Evolutionary conservation across 2,797 vertebrate species (phyloP), one percentile per base, ranked within the genome.

Genomic region (Benthosema pterotum): DNA sequence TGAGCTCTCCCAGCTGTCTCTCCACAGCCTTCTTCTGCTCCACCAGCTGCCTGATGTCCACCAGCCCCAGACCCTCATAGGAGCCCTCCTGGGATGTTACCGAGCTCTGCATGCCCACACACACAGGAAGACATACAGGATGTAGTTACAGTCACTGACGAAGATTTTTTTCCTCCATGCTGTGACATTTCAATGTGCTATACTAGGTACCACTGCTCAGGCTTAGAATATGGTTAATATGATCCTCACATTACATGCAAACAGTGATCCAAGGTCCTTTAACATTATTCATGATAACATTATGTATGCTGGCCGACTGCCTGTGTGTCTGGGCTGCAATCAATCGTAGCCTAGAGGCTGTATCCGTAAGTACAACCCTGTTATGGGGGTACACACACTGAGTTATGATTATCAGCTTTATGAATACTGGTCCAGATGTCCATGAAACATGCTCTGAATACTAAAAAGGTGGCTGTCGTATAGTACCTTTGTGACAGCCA

Each of bases 1-100:
- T 97, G 61, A 97, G 89, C 75, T 95, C 93, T 3, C 72, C 84
- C 75, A 97, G 91, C 69, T 97, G 93, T 22, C 86, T 73, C 85
- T 96, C 94, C 3, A 95, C 92, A 32, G 52, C 84, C 69, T 83
- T 84, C 84, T 93, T 94, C 88, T 88, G 91, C 66, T 93, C 88
- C 28, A 92, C 83, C 78, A 93, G 82, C 74, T 89, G 89, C 51
- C 92, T 91, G 69, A 92, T 79, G 71, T 88, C 91, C 19, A 80
- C 61, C 72, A 93, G 82, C 3, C 92, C 89, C 62, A 86, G 88
- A 45, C 87, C 78, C 0, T 81, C 70, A 5, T 68, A 22, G n/a
- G n/a, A n/a, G 22, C 53, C 51, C 38, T 88, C 78, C 74, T 71
- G 78, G 47, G 59, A 68, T 28, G 54, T 69, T 61, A 25, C 67